Conservation (phyloP, 2,888 invertebrate genomes). For the Caenorhabditis becei region DNA sequence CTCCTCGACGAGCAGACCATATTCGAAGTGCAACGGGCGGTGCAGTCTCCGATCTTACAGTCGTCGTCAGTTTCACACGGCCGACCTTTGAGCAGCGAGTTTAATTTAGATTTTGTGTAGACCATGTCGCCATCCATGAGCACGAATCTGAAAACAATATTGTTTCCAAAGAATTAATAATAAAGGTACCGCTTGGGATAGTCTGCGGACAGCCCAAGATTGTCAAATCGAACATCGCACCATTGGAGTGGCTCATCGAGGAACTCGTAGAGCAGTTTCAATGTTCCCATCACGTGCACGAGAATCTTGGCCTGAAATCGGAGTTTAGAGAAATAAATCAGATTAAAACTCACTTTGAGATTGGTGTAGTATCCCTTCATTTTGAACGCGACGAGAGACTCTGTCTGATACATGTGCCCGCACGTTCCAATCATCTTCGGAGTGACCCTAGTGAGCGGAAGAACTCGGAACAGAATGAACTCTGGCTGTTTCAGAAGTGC, state of each 20-base stretch:
- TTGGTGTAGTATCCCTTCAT: constrained; percentile 81
- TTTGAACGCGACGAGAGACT: constrained; percentile 81
- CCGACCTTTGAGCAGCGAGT: constrained; percentile 70
- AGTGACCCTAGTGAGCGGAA: constrained; percentile 79
- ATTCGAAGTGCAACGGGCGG: constrained; percentile 69
- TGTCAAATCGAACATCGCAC: constrained; percentile 83
- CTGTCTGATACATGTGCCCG: constrained; percentile 83
- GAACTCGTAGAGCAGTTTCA: constrained; percentile 81
- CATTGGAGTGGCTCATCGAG: constrained; percentile 83
- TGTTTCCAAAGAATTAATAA: not conserved
- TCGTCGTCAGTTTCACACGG: constrained; percentile 77
- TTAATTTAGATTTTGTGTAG: constrained; percentile 79
- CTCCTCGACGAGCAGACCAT: constrained; percentile 75
- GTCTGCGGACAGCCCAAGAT: constrained; percentile 79
- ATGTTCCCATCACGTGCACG: constrained; percentile 82
- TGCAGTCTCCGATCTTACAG: constrained; percentile 77
- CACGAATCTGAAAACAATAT: constrained; percentile 72
- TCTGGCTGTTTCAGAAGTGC: constrained; percentile 80
- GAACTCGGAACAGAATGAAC: constrained; percentile 76
- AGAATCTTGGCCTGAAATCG: constrained; percentile 80
- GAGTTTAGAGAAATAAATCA: too few relatives aligned
- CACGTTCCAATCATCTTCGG: constrained; percentile 82
- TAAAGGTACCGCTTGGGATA: constrained; percentile 77
- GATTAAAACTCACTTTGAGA: constrained; percentile 70
- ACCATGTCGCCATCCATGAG: constrained; percentile 81